A percentile compares a stretch with the other conserved stretches of the same genome.
Conservation (phyloP, 2,113 vertebrate genomes). For the Accipiter cooperii region DNA sequence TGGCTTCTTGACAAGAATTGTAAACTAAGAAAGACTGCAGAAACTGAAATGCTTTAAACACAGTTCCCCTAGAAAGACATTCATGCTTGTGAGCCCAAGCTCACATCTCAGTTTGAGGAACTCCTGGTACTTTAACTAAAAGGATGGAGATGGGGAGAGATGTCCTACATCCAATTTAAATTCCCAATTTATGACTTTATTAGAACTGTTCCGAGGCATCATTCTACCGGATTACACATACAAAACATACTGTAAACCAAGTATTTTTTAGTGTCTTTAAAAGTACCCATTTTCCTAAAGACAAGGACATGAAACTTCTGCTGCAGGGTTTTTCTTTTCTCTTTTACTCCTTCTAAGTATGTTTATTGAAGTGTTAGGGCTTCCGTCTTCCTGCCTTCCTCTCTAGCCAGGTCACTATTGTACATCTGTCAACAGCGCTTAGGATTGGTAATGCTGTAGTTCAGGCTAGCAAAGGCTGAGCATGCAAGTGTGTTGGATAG, state of each 20-base stretch:
- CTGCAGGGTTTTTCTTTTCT: neutral
- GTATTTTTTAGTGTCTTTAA: neutral
- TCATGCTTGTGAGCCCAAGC: neutral
- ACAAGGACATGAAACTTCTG: neutral
- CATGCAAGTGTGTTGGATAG: no score
- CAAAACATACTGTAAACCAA: neutral
- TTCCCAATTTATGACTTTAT: neutral
- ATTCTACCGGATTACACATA: neutral
- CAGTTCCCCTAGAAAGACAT: neutral
- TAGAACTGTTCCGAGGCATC: neutral
- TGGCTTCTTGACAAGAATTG: neutral
- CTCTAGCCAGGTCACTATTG: neutral
- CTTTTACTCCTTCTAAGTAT: neutral
- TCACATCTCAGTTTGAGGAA: neutral
- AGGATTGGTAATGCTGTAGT: neutral
- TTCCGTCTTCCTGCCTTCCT: neutral
- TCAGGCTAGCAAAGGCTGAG: neutral
- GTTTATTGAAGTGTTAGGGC: neutral
- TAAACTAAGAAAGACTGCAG: neutral
- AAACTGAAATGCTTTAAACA: neutral
- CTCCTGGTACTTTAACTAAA: neutral
- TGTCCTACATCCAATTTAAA: neutral
- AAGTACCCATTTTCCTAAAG: neutral
- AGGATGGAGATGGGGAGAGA: neutral
- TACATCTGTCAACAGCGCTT: neutral